Base-by-base conservation (phyloP, 2,888 invertebrate genomes). In the Drosophila trichaetosa region DNA sequence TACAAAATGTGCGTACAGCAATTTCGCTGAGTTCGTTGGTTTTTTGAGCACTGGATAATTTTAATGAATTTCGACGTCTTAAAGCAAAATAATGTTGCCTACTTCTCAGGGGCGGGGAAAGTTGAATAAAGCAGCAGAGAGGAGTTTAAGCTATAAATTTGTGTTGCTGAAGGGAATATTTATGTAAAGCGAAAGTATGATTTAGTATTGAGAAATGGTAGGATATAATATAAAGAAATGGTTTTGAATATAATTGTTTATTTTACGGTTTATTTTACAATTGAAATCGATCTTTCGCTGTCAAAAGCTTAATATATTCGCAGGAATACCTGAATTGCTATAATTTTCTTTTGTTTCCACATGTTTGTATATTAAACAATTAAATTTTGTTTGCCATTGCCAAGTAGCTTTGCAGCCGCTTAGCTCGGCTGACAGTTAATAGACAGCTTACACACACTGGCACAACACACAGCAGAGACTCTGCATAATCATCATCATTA, bases 1-100 rank as follows among this genome's bases (percentile, higher is more conserved):
- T 89, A 80, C 74, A 79, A 87, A 89, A 87, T 82, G 82, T 84
- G 88, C 86, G 84, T 82, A 74, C 66, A 82, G 80, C 81, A 76
- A 72, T 85, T 87, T 72, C 56, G 69, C 53, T 49, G 53, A 63
- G 40, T 73, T 51, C 56, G 63, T 66, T 69, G 69, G 58, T 46
- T 70, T 67, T 34, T 48, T 56, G 61, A 61, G 71, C 65, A 63
- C 16, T 46, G 31, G 60, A 59, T 71, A 75, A 70, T 83, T 79
- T 79, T 80, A 88, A 85, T 85, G 83, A 86, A 80, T 87, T 87
- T 77, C 61, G 33, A 58, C 74, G 53, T 66, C 70, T 80, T 80
- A 68, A 82, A 73, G 79, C 70, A 69, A 65, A 75, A 79, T 75
- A 79, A 70, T 79, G 70, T 75, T 77, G 81, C 81, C 78, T 67